phyloP scores from a whole-genome alignment of 2,797 vertebrate species.

The Lerista edwardsae region DNA sequence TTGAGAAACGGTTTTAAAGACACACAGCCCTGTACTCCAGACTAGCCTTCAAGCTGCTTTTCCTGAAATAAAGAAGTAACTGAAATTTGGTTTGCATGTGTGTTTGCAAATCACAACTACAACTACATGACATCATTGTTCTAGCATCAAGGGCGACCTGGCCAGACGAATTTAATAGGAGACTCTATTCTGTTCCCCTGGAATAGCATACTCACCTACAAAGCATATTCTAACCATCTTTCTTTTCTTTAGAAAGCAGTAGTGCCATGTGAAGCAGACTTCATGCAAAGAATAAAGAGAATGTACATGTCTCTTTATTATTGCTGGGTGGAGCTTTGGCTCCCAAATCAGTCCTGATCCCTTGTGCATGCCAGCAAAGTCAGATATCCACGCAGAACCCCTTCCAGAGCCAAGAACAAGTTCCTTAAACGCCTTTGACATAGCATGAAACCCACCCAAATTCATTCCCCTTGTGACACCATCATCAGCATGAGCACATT shows the following conservation, averaged over 20 bases:
- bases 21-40: no score
- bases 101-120: not conserved
- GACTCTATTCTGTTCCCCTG: not conserved
- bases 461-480: not conserved
- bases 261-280: not conserved
- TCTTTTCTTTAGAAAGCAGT: not conserved
- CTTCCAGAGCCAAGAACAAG: not conserved
- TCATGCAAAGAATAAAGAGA: not conserved
- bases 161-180: not conserved
- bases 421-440: not conserved
- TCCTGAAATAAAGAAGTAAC: not conserved
- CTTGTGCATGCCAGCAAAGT: accelerated
- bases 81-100: not conserved
- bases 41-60: no score
- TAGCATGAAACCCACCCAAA: not conserved
- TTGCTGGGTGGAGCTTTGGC: not conserved
- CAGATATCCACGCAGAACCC: not conserved
- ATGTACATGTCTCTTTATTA: not conserved
- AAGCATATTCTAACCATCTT: not conserved
- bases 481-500: not conserved
- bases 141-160: no score
- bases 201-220: not conserved
- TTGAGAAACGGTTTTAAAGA: no score
- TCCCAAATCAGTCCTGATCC: not conserved
- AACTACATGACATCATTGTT: no score